Evolutionary conservation across 2,113 vertebrate genomes (phyloP), one percentile per base, ranked within the genome.

Genomic region (Salvelinus alpinus): DNA sequence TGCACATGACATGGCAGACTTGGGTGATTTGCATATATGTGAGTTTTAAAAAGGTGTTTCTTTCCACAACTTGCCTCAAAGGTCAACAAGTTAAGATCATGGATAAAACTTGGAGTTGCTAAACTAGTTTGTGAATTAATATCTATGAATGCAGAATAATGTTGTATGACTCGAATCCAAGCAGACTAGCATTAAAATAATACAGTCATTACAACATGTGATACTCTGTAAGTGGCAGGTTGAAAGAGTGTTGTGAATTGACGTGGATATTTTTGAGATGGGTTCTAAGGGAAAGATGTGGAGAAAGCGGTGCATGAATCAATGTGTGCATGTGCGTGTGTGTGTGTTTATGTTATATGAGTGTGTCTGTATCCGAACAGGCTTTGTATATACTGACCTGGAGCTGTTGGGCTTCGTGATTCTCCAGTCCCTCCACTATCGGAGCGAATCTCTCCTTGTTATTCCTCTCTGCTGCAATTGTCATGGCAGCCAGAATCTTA

Each of bases 361-460:
- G 51, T 68, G 69, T 12, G 25, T 34, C 51, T 3, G n/a, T 44
- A 44, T 44, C 8, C 38, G 25, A 44, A 44, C 2, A 11, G 38
- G 38, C 2, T 9, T 44, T 60, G 66, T 16, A 54, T 70, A 31
- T 85, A 75, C 91, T 73, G 29, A 96, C 97, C 96, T 99, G 97
- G 78, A 99, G 94, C 72, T 97, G 97, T 79, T 98, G 92, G 70
- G 93, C 95, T 86, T 99, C 97, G 0, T 99, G 96, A 89, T 98
- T 99, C 90, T 99, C 95, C 85, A 99, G 87, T 76, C 97, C 97
- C 84, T 99, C 97, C 20, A 99, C 96, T 78, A 99, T 97, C 69
- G 94, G 87, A 78, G 96, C 93, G 87, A 99, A 99, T 22, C 97
- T 94, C 74, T 98, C 97, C 85, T 93, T 95, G 69, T 93, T 96